Percentiles rank a stretch among this genome's conserved stretches.
Evolutionary conservation across 1,140 invertebrate genomes (phyloP).

Genomic region (Diachasma alloeum): DNA sequence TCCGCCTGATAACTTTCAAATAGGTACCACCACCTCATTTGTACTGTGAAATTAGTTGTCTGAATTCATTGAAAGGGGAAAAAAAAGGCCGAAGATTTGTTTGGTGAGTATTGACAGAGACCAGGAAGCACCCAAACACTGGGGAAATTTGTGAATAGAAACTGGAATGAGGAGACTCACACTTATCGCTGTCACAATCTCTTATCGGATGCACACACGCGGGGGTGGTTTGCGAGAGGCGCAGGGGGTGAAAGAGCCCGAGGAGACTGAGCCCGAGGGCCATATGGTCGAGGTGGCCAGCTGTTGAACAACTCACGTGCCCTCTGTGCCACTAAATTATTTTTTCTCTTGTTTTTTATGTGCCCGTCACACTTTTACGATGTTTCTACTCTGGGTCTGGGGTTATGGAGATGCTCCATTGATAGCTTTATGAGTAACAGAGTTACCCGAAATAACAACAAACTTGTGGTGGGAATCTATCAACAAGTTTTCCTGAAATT

Average conservation of each 20-base stretch:
- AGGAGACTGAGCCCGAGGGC: conserved; percentile 24
- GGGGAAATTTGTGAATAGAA: conserved; percentile 4
- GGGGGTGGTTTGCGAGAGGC: conserved; percentile 24
- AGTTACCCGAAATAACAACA: not conserved
- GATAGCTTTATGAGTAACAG: not conserved
- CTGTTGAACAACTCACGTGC: conserved; percentile 48
- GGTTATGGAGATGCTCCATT: not conserved
- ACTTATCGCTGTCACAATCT: conserved; percentile 46
- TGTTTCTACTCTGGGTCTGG: conserved; percentile 43
- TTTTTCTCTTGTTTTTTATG: conserved; percentile 11
- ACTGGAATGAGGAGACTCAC: not conserved
- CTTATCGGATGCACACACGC: conserved; percentile 44
- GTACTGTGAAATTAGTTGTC: no score
- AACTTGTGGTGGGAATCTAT: not conserved
- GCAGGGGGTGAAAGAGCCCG: conserved; percentile 8
- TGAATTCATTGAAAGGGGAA: no score
- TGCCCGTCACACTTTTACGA: conserved; percentile 24
- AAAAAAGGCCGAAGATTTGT: not conserved
- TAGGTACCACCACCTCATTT: no score
- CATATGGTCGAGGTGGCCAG: conserved; percentile 50
- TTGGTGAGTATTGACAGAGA: not conserved
- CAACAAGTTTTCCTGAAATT: not conserved
- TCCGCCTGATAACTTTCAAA: no score
- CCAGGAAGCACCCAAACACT: conserved; percentile 4
- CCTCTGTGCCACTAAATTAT: conserved; percentile 33